Base-by-base conservation (phyloP, 92 coral and sea anemone species). In the Palythoa grandiflora region DNA sequence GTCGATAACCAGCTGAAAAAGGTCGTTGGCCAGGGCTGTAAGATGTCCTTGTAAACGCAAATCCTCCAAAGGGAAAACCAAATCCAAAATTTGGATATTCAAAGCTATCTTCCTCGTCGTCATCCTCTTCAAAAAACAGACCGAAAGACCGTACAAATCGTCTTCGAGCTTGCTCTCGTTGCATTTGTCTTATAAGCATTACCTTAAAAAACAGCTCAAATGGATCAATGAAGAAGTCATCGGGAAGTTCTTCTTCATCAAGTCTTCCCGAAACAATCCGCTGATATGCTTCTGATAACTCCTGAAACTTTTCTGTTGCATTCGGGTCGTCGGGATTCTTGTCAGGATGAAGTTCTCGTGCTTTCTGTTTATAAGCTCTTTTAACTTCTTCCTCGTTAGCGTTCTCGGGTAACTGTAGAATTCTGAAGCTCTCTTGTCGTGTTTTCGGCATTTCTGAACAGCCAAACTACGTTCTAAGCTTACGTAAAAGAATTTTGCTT, bases 301-400 rank as follows among this genome's bases (percentile, higher is more conserved):
- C 90, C 77, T 94, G 95, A 83, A 94, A 94, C 73, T 83, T 91
- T 92, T 59, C 88, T 78, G 70, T 88, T 47, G 96, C 94, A 14
- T 83, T 65, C 40, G 94, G 94, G 50, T 92, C 95, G 37, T 84
- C 77, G 0, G 88, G 95, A 53, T 94, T 94, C 80, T 94, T 94
- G 87, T 94, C 97, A 37, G 97, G 97, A 63, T 94, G 97, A 12
- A 91, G 88, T 88, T 92, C 95, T 1, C 87, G 88, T 65, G 97
- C 97, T 88, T 94, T 94, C 85, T 83, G 93, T 68, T 89, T 87
- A 85, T 92, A 94, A 6, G 95, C 95, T 83, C 80, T 87, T 83
- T 78, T 83, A 44, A 94, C 92, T 68, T 94, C 97, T 2, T 92
- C 94, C 9, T 94, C 97, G 14, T 78, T 88, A 5, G 97, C 97